Base-by-base conservation (phyloP, 1,140 invertebrate species). In the Leptopilina clavipes region DNA sequence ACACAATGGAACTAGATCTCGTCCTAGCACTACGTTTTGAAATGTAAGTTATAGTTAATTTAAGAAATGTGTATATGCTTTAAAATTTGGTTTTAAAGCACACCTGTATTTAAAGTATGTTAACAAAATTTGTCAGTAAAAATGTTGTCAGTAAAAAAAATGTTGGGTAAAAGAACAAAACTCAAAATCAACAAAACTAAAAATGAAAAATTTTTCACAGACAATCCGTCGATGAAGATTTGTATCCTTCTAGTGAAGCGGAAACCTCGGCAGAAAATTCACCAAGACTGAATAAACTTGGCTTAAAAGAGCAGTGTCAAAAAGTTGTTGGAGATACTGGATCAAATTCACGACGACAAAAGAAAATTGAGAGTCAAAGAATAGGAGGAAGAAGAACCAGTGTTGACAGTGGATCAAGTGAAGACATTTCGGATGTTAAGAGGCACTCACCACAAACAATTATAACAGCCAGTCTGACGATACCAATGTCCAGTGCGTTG, bases 381-480 rank as follows among this genome's bases (percentile, higher is more conserved):
- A 87, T 91, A 10, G 90, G 92, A 59, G 89, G 90, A 59, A 89
- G 91, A 71, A 92, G 92, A 72, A 92, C 92, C 75, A 91, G 91
- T 74, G 91, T 93, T 54, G 88, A 92, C 56, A 89, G 89, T 59
- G 87, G 87, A 37, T 90, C 89, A 0, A 89, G 88, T 80, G 87
- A 91, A 65, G 90, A 90, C 77, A 85, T 85, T 1, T 71, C 82
- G 0, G 89, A 91, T 73, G 80, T 82, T 9, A 83, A 91, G 44
- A 82, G 91, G 76, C 88, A 86, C 82, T 91, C 91, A 93, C 91
- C 48, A 17, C 48, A n/a, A 2, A 91, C 93, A 81, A 93, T 96
- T 5, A 95, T 97, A 79, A 96, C 94, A 1, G 95, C 95, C 0
- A 96, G 94, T 81, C 91, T 97, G 5, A 95, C 94, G 77, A 95